Evolutionary conservation across 2,797 vertebrate species (phyloP).

Genomic region (Harpagifer antarcticus): DNA sequence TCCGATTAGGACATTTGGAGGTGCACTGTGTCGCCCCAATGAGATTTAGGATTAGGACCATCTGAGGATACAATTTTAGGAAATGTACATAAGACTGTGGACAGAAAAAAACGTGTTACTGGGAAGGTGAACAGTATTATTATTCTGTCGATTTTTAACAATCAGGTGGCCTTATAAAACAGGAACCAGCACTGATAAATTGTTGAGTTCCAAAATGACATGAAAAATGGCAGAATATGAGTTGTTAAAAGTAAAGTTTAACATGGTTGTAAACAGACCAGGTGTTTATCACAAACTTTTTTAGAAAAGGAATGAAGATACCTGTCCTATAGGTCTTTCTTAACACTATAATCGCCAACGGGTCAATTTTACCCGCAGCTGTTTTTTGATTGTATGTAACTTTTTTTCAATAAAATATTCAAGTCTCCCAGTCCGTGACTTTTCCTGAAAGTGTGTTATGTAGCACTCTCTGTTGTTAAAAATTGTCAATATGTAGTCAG

Average conservation of each 20-base stretch:
- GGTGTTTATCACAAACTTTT: not conserved
- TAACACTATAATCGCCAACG: too few relatives aligned
- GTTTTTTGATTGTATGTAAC: too few relatives aligned
- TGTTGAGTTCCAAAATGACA: not conserved
- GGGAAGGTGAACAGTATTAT: not conserved
- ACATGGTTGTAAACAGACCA: conserved; percentile 9
- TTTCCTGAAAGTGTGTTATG: too few relatives aligned
- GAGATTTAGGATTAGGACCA: conserved; percentile 57
- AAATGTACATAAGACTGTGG: conserved; percentile 31
- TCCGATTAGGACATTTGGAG: conserved; percentile 58
- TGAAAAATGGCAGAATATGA: not conserved
- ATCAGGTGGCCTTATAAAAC: conserved; percentile 3
- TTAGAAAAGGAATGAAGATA: not conserved
- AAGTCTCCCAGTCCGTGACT: too few relatives aligned
- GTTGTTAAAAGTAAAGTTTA: not conserved
- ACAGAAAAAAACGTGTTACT: not conserved
- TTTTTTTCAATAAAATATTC: too few relatives aligned
- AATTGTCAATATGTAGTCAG: too few relatives aligned
- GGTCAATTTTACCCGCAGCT: too few relatives aligned
- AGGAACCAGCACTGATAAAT: not conserved
- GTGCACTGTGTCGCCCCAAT: conserved; percentile 10
- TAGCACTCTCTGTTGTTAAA: too few relatives aligned
- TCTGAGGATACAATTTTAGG: conserved; percentile 24
- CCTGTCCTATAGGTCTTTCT: not conserved
- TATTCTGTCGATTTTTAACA: not conserved